Percentiles rank a stretch among this genome's conserved stretches.
These are phyloP conservation scores for Circaetus gallicus DNA, from an alignment of 2,113 vertebrate species.

Conservation along the genomic window DNA sequence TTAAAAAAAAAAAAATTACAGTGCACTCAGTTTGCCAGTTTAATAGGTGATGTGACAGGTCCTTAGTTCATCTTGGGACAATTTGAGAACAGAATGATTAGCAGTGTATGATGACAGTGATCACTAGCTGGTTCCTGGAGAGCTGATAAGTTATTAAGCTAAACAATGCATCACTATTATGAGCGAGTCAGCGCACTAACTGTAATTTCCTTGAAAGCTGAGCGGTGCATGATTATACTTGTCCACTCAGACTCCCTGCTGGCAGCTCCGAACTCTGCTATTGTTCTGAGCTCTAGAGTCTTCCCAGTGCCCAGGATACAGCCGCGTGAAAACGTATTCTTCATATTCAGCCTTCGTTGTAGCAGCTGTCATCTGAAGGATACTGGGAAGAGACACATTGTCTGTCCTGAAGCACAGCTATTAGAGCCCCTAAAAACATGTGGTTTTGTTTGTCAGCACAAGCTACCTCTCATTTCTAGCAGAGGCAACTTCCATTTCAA, in stretches of 20 bases:
- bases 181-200: conserved; percentile 43
- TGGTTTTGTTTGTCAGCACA: neutral
- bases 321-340: neutral
- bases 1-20: neutral
- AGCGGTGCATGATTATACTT: conserved; percentile 54
- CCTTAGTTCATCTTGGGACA: conserved; percentile 19
- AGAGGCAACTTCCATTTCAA: neutral
- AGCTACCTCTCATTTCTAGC: neutral
- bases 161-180: conserved; percentile 57
- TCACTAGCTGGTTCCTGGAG: conserved; percentile 45
- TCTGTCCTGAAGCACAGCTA: neutral
- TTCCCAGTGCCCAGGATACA: neutral
- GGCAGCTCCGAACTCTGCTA: conserved; percentile 14
- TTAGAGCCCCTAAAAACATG: neutral
- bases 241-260: conserved; percentile 51
- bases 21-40: neutral
- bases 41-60: conserved; percentile 43
- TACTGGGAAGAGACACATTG: neutral
- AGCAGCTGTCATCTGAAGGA: conserved; percentile 12
- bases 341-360: neutral
- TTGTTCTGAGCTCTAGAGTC: conserved; percentile 7
- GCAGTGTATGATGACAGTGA: conserved; percentile 37
- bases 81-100: conserved; percentile 46
- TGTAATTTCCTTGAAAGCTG: conserved; percentile 62
- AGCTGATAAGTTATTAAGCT: conserved; percentile 59